Percentiles rank a stretch among this genome's conserved stretches.
phyloP scores from a whole-genome alignment of 2,113 vertebrate species.

The Taurulus bubalis region DNA sequence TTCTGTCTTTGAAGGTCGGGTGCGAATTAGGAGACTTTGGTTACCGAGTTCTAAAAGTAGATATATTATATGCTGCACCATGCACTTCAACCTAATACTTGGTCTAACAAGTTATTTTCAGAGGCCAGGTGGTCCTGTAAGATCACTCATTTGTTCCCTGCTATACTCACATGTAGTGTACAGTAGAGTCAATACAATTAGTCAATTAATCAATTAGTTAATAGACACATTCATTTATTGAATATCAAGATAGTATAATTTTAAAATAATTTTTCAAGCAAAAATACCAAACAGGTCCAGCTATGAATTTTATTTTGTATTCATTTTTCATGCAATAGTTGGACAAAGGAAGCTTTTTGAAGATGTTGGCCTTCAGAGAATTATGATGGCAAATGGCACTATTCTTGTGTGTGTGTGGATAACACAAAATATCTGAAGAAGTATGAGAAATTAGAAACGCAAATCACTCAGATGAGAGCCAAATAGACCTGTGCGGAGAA shows the following conservation, averaged over 20 bases:
- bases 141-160: background rate
- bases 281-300: too few species aligned
- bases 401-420: too few species aligned
- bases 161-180: background rate
- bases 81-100: conserved; percentile 1
- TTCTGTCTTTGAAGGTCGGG: conserved; percentile 29
- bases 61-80: background rate
- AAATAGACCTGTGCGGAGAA: background rate
- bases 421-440: background rate
- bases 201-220: background rate
- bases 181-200: background rate
- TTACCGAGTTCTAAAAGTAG: background rate
- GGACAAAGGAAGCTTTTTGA: too few species aligned
- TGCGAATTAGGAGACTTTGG: conserved; percentile 14
- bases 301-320: too few species aligned
- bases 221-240: background rate
- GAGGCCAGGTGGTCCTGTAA: background rate
- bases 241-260: background rate
- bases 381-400: too few species aligned
- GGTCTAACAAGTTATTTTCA: background rate
- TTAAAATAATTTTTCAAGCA: background rate
- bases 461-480: background rate
- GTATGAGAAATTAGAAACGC: background rate
- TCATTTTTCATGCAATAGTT: too few species aligned
- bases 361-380: too few species aligned